These are phyloP conservation scores for Pasiphila rectangulata DNA, from an alignment of 2,888 invertebrate species.

Conservation along the genomic window DNA sequence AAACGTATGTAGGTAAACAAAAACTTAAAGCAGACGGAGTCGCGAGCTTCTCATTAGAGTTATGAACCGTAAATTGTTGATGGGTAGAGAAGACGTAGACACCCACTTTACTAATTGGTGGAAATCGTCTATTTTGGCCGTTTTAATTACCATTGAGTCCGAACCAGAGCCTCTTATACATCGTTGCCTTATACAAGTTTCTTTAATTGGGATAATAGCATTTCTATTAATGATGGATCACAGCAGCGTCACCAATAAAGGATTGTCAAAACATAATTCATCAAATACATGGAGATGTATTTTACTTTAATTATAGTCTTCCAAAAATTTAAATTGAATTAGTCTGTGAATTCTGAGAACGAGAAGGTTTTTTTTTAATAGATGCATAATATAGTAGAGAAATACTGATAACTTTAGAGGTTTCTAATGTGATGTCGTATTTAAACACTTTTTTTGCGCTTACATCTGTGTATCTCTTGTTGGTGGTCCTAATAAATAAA, in stretches of 20 bases:
- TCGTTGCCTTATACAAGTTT: conserved; percentile 6
- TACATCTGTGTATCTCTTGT: too few species aligned
- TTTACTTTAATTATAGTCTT: neutral
- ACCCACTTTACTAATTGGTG: conserved; percentile 21
- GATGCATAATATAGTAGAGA: too few species aligned
- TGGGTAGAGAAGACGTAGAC: conserved; percentile 1
- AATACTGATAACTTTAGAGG: too few species aligned
- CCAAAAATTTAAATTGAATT: conserved; percentile 1
- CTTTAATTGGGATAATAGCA: conserved; percentile 14
- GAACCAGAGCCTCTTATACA: conserved; percentile 7
- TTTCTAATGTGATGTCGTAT: too few species aligned
- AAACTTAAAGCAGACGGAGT: neutral
- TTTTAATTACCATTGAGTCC: conserved; percentile 12
- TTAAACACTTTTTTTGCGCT: too few species aligned
- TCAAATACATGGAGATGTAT: neutral
- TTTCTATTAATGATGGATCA: conserved; percentile 10
- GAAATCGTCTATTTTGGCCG: conserved; percentile 12
- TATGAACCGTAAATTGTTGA: conserved; percentile 17
- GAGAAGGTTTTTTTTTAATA: too few species aligned
- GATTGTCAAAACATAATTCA: conserved; percentile 1
- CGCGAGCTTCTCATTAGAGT: neutral
- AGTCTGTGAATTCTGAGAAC: neutral
- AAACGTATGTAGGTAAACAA: neutral
- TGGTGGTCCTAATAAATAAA: too few species aligned
- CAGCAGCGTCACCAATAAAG: neutral